Evolutionary conservation across 1,140 invertebrate species (phyloP).

Genomic region (Heliconius melpomene): DNA sequence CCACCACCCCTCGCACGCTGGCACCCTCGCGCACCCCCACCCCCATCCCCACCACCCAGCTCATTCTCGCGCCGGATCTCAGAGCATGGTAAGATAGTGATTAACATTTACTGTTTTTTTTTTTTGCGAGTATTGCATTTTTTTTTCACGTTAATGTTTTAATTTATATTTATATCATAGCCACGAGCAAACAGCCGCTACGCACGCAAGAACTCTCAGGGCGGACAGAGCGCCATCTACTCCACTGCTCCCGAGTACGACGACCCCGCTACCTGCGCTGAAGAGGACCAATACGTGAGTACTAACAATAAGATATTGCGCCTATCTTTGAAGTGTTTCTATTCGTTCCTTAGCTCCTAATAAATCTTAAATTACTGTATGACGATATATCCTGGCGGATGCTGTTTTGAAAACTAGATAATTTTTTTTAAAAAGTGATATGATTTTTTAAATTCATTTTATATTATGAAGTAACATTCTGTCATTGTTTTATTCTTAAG

Average conservation of each 20-base stretch:
- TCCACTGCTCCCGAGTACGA: slow-evolving; percentile 92
- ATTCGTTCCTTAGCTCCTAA: no score
- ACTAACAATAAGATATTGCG: not conserved
- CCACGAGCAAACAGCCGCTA: slow-evolving; percentile 85
- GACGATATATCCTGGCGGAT: no score
- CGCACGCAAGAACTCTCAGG: slow-evolving; percentile 84
- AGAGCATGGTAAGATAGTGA: slow-evolving; percentile 87
- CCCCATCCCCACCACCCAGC: slow-evolving; percentile 86
- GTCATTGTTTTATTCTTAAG: no score
- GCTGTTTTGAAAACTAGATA: no score
- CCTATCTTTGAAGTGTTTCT: not conserved
- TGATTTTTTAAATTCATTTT: no score
- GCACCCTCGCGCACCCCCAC: slow-evolving; percentile 90
- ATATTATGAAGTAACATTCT: no score
- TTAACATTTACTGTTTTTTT: not conserved
- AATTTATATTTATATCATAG: slow-evolving; percentile 1
- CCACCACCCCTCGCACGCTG: slow-evolving; percentile 85
- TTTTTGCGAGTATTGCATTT: no score
- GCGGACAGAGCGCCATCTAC: slow-evolving; percentile 86
- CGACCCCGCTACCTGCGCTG: slow-evolving; percentile 93
- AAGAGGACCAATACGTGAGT: slow-evolving; percentile 90
- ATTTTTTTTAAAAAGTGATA: no score
- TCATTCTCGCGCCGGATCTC: slow-evolving; percentile 92
- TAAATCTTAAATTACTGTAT: no score
- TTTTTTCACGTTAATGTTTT: no score